phyloP scores from a whole-genome alignment of 2,113 vertebrate genomes.

The Hassar affinis region DNA sequence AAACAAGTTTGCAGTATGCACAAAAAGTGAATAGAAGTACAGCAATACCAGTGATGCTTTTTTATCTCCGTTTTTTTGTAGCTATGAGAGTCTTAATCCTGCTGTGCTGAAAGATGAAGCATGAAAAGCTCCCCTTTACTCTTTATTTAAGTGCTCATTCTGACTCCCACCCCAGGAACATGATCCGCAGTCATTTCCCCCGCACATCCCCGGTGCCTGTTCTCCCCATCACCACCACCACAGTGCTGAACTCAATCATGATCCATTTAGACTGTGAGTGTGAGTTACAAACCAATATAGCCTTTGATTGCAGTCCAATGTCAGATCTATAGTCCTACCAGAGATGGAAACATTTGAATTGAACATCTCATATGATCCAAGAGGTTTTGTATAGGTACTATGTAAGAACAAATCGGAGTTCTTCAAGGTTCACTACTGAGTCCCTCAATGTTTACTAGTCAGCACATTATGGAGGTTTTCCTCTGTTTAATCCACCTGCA shows the following conservation, averaged over 20 bases:
- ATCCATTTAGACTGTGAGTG: slow-evolving; percentile 43
- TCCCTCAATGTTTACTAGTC: background rate
- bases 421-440: background rate
- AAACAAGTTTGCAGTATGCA: background rate
- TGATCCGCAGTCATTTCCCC: slow-evolving; percentile 43
- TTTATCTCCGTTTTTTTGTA: background rate
- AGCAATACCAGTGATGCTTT: background rate
- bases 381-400: background rate
- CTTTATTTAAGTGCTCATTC: slow-evolving; percentile 34
- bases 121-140: slow-evolving; percentile 17
- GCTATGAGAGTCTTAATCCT: slow-evolving; percentile 33
- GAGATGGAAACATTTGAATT: slow-evolving; percentile 11
- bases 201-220: slow-evolving; percentile 59
- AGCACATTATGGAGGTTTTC: slow-evolving; percentile 52
- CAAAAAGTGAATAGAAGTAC: background rate
- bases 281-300: slow-evolving; percentile 40
- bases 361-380: background rate
- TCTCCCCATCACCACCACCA: slow-evolving; percentile 32
- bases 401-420: background rate
- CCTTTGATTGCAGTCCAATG: slow-evolving; percentile 30
- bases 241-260: slow-evolving; percentile 37
- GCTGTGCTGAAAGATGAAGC: slow-evolving; percentile 23
- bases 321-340: background rate
- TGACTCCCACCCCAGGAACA: slow-evolving; percentile 39
- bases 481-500: slow-evolving; percentile 63